Conservation (phyloP, 2,113 vertebrate species). For the Salvelinus sp. region DNA sequence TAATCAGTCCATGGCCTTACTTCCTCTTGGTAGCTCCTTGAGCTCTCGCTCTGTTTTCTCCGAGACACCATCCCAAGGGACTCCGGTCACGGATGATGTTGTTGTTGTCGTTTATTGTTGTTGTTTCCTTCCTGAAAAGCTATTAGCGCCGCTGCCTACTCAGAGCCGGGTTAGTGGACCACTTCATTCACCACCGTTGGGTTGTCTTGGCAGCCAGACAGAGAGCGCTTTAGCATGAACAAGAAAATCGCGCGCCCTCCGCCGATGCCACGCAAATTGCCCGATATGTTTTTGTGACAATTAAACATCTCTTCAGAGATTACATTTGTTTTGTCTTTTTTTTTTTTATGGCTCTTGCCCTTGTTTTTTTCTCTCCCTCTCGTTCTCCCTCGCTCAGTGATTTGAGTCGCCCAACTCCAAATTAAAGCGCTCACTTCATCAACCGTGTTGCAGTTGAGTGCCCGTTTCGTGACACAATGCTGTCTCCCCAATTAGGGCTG, state of each 20-base stretch:
- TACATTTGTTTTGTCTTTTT: conserved; percentile 10
- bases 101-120: conserved; percentile 48
- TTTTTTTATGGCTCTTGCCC: conserved; percentile 2
- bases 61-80: conserved; percentile 49
- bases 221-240: conserved; percentile 43
- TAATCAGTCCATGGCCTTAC: no score
- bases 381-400: conserved; percentile 11
- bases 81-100: conserved; percentile 50
- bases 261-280: conserved; percentile 51
- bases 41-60: conserved; percentile 13
- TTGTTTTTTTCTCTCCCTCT: conserved; percentile 3
- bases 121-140: conserved; percentile 59
- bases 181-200: conserved; percentile 55
- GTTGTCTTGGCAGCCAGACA: conserved; percentile 55
- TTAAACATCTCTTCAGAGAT: conserved; percentile 48
- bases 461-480: neutral
- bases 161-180: conserved; percentile 54
- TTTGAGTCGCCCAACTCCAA: neutral
- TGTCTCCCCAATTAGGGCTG: conserved; percentile 3
- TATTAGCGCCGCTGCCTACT: conserved; percentile 49
- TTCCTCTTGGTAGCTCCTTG: no score
- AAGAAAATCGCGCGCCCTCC: conserved; percentile 49
- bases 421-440: neutral
- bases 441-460: neutral
- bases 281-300: conserved; percentile 42